Conservation (phyloP, 2,888 invertebrate genomes). For the Dioctria rufipes region DNA sequence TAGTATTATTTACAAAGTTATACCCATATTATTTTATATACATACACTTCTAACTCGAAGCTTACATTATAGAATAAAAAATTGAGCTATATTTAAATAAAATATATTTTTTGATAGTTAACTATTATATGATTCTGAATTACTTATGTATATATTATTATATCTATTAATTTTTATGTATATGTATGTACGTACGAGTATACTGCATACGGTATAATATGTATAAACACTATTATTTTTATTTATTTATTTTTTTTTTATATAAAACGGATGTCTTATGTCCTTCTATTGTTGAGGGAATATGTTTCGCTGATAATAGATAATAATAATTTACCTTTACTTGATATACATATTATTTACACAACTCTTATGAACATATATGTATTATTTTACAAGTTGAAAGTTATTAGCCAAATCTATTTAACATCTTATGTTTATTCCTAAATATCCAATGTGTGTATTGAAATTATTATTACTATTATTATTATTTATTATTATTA, state of each 20-base stretch:
- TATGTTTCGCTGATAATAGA: constrained; percentile 43
- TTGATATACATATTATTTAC: not conserved
- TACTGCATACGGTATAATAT: no score
- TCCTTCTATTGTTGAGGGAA: constrained; percentile 39
- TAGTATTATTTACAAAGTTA: constrained; percentile 25
- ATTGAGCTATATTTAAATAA: constrained; percentile 46
- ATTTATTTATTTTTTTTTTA: constrained; percentile 20
- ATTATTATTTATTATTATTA: no score
- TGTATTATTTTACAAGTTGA: constrained; percentile 1
- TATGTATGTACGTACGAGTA: no score
- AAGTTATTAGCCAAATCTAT: constrained; percentile 29
- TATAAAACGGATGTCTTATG: constrained; percentile 28
- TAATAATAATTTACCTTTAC: constrained; percentile 5
- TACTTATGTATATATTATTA: no score
- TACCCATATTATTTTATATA: not conserved
- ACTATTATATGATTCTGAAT: no score
- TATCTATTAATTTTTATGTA: no score
- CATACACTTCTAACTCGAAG: constrained; percentile 32
- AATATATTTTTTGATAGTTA: constrained; percentile 10
- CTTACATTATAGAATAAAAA: constrained; percentile 38
- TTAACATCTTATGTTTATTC: constrained; percentile 2
- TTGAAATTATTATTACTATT: constrained; percentile 2
- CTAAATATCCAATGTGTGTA: constrained; percentile 19
- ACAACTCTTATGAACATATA: not conserved
- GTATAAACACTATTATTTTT: constrained; percentile 17